Evolutionary conservation across 2,888 invertebrate genomes (phyloP), one percentile per base, ranked within the genome.

Genomic region (Trichogramma evanescens): DNA sequence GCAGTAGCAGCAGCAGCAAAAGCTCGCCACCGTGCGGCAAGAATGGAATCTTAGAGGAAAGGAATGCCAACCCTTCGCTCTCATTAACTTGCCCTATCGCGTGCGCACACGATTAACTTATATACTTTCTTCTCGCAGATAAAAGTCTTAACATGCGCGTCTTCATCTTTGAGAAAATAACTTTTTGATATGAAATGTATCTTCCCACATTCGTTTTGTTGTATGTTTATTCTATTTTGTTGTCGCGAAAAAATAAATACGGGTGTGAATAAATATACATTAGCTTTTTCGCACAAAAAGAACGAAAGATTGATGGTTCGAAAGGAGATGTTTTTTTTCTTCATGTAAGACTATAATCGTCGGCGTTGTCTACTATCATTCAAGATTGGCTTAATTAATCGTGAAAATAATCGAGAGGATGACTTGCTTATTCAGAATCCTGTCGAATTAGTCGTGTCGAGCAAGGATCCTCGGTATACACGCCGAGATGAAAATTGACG

Each of bases 61-160:
- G 72, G 77, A 78, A 78, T 78, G 72, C 74, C 68, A 78, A 77
- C 72, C 75, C 75, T 77, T 70, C 74, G 70, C 71, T 72, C 77
- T 77, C 77, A 78, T 78, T 78, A 78, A 77, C 77, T 76, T 74
- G 71, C 74, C 71, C 71, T 74, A 71, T 70, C 71, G 69, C 72
- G 71, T 70, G 66, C 71, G 67, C 70, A 65, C 67, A 67, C 70
- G 69, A 68, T 67, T 66, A 26, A 26, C 26, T 26, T 26, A 26
- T 26, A 26, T 26, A 26, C 26, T 26, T 26, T 26, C 26, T 26
- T 26, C 26, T 1, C 3, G 26, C 26, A 26, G 26, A 26, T 26
- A 26, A 26, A 26, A 26, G 26, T 26, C 2, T 26, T 26, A 26
- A 26, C 26, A 26, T 26, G 26, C 26, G 26, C 26, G 26, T 26